Evolutionary conservation across 2,797 vertebrate species (phyloP).

Genomic region (Eulemur coronatus): DNA sequence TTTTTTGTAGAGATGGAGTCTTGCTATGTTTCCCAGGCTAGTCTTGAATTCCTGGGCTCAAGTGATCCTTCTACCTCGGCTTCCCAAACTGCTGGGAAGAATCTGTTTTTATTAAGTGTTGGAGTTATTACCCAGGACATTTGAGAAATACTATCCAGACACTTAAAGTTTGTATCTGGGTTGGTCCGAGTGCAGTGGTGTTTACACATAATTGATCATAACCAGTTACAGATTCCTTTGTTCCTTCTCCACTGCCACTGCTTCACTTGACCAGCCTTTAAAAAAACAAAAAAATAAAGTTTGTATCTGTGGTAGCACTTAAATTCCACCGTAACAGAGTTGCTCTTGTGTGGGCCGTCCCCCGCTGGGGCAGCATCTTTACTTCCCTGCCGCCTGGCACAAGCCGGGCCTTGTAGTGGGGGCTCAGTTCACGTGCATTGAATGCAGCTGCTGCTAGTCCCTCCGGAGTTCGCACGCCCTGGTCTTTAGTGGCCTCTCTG

Average conservation of each 20-base stretch:
- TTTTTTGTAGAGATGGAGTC: not conserved
- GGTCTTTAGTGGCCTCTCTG: not conserved
- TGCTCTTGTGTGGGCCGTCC: not conserved
- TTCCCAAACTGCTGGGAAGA: not conserved
- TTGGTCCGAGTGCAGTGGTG: too few relatives aligned
- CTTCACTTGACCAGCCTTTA: too few relatives aligned
- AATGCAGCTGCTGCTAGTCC: not conserved
- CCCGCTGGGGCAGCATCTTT: not conserved
- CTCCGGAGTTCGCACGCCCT: not conserved
- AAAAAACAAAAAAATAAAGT: too few relatives aligned
- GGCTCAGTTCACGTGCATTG: rapidly evolving
- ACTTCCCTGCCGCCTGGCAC: not conserved
- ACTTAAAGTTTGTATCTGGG: not conserved
- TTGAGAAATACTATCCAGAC: not conserved
- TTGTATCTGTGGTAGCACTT: not conserved
- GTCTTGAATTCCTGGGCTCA: not conserved
- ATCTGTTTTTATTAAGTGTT: not conserved
- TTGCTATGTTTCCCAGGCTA: not conserved
- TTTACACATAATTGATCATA: too few relatives aligned
- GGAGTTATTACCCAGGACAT: not conserved
- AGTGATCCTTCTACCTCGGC: not conserved
- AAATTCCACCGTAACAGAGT: not conserved
- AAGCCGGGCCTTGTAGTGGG: not conserved
- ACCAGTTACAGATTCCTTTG: too few relatives aligned
- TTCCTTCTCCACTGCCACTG: too few relatives aligned